Conservation (phyloP, 2,888 invertebrate genomes). For the Trissolcus brochymenae region DNA sequence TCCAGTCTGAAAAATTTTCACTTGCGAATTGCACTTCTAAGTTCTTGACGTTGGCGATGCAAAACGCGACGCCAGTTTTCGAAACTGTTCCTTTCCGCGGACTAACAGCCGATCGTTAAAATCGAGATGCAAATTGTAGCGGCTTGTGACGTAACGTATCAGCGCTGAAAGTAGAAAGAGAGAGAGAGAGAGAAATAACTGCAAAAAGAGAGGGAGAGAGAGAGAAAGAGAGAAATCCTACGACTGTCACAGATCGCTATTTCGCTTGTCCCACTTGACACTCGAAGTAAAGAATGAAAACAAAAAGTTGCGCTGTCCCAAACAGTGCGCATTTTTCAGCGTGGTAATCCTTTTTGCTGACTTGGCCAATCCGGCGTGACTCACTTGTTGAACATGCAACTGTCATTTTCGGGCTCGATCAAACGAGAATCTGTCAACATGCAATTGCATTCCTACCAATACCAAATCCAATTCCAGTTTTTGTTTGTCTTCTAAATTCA, state of each 20-base stretch:
- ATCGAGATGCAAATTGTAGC: conserved; percentile 44
- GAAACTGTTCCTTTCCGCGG: conserved; percentile 34
- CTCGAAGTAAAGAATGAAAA: conserved; percentile 49
- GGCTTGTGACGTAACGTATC: conserved; percentile 31
- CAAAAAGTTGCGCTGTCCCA: conserved; percentile 40
- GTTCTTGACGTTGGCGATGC: conserved; percentile 9
- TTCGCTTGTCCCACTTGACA: conserved; percentile 56
- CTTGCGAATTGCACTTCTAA: conserved; percentile 40
- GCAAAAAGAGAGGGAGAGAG: not conserved
- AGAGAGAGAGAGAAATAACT: conserved; percentile 1
- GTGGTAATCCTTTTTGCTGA: conserved; percentile 34
- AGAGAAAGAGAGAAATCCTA: conserved; percentile 29
- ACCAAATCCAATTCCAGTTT: too few relatives aligned
- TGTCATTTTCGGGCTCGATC: conserved; percentile 24
- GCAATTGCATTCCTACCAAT: too few relatives aligned
- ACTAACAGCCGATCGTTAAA: conserved; percentile 36
- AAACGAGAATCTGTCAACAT: conserved; percentile 6
- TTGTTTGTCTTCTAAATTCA: too few relatives aligned
- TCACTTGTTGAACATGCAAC: conserved; percentile 31
- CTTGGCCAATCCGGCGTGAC: conserved; percentile 41
- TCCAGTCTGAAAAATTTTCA: conserved; percentile 38
- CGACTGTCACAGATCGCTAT: conserved; percentile 41
- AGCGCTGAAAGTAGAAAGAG: not conserved
- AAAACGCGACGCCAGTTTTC: conserved; percentile 27
- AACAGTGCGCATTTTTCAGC: conserved; percentile 33